phyloP scores from a whole-genome alignment of 2,888 invertebrate species.

The Heteromurus nitidus region DNA sequence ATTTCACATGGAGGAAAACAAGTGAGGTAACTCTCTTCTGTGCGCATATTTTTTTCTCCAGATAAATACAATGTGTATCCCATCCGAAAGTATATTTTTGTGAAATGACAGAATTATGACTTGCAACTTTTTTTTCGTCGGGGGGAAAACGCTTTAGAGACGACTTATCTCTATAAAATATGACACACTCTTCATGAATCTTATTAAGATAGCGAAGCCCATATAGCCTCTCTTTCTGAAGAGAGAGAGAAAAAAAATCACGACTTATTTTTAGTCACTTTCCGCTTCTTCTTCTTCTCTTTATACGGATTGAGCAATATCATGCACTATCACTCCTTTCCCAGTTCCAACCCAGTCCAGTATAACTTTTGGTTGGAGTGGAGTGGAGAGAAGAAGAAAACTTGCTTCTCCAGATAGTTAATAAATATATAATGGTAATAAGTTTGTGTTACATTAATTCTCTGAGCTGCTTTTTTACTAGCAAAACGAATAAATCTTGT shows the following conservation, averaged over 20 bases:
- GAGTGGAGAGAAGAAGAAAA: too few relatives aligned
- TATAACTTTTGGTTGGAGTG: too few relatives aligned
- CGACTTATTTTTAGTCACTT: too few relatives aligned
- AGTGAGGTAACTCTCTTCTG: neutral
- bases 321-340: too few relatives aligned
- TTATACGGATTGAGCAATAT: too few relatives aligned
- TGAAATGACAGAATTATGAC: slow-evolving; percentile 73
- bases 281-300: too few relatives aligned
- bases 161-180: slow-evolving; percentile 81
- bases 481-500: too few relatives aligned
- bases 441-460: slow-evolving; percentile 61
- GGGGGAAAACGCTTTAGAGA: slow-evolving; percentile 73
- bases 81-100: neutral
- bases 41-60: neutral
- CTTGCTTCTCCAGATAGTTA: too few relatives aligned
- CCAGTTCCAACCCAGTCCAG: too few relatives aligned
- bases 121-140: slow-evolving; percentile 71
- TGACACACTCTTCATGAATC: slow-evolving; percentile 88
- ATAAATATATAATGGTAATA: slow-evolving; percentile 59
- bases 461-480: too few relatives aligned
- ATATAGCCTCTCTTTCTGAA: neutral
- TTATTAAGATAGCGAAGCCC: slow-evolving; percentile 84
- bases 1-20: too few relatives aligned
- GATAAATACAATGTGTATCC: neutral
- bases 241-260: slow-evolving; percentile 12